Base-by-base conservation (phyloP, 64 coral and sea anemone species). In the Montipora cactus region DNA sequence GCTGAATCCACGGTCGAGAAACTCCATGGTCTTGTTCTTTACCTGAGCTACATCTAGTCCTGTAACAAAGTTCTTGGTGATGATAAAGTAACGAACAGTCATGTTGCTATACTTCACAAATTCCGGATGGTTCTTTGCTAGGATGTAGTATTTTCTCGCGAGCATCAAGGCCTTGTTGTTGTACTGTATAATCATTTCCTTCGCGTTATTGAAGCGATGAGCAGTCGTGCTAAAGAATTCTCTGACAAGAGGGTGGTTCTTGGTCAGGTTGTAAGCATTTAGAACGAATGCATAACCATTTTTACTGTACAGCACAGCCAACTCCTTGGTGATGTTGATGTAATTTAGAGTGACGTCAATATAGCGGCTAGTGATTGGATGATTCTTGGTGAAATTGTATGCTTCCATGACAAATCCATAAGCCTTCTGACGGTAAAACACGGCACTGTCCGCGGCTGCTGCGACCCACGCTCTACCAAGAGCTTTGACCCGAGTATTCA, bases 201-300 rank as follows among this genome's bases (percentile, higher is more conserved):
- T 88, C 12, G 96, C 92, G 13, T 92, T 84, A 72, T 91, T 92
- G 77, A 89, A 84, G 59, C 88, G 92, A 47, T 95, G 96, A 19
- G 79, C 11, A 58, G 92, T 97, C 18, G n/a, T 52, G 76, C 89
- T 92, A 5, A 81, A 53, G 19, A 66, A 76, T 23, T 85, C 16
- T 59, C 46, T 23, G 11, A 75, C 79, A 51, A 97, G 80, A 1
- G 89, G 93, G n/a, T 78, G 76, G n/a, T 88, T 95, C 78, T 78
- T 97, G 7, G 89, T 92, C 57, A 90, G 64, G 59, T 86, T 95
- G 59, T 92, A 97, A n/a, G 81, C 73, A 5, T 81, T 95, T 48
- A 92, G 92, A 19, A 73, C 28, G 23, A 95, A 10, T 8, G 77
- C 79, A 47, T 88, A 80, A 5, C 66, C 69, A 14, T 88, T 80